Evolutionary conservation across 2,888 invertebrate genomes (phyloP).

Genomic region (Caenorhabditis macrosperma): DNA sequence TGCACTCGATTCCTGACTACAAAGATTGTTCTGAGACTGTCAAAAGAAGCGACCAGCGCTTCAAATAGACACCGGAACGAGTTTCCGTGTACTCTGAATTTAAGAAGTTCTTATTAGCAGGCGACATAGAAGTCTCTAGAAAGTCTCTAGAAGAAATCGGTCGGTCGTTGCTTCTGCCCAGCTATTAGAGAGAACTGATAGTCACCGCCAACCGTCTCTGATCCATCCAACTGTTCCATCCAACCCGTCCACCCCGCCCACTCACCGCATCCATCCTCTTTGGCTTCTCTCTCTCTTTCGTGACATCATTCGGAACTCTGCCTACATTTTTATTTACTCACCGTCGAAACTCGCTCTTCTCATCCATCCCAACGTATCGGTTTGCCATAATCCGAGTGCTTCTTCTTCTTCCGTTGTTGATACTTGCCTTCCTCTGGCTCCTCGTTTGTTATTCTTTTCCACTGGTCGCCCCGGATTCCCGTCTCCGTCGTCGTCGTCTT

Average conservation of each 20-base stretch:
- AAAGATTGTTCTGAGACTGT: no score
- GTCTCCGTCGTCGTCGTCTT: slow-evolving; percentile 13
- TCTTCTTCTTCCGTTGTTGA: slow-evolving; percentile 14
- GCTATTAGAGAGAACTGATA: no score
- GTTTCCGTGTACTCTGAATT: no score
- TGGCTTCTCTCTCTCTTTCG: not conserved
- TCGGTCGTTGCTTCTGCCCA: no score
- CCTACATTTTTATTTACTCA: slow-evolving; percentile 8
- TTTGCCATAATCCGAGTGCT: slow-evolving; percentile 32
- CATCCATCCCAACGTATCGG: slow-evolving; percentile 11
- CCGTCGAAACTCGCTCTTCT: slow-evolving; percentile 1
- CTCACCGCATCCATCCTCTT: slow-evolving; percentile 4
- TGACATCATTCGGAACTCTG: not conserved
- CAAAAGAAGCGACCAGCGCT: no score
- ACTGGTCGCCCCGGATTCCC: slow-evolving; percentile 27
- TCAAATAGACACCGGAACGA: no score
- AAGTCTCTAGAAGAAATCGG: no score
- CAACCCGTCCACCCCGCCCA: not conserved
- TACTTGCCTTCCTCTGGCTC: slow-evolving; percentile 31
- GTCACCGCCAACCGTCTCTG: no score
- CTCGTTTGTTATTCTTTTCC: slow-evolving; percentile 44
- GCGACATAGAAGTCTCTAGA: no score
- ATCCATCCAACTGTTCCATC: not conserved
- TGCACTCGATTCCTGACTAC: no score
- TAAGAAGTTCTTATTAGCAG: no score